Conservation (phyloP, 2,113 vertebrate genomes). For the Rhipidura dahli region DNA sequence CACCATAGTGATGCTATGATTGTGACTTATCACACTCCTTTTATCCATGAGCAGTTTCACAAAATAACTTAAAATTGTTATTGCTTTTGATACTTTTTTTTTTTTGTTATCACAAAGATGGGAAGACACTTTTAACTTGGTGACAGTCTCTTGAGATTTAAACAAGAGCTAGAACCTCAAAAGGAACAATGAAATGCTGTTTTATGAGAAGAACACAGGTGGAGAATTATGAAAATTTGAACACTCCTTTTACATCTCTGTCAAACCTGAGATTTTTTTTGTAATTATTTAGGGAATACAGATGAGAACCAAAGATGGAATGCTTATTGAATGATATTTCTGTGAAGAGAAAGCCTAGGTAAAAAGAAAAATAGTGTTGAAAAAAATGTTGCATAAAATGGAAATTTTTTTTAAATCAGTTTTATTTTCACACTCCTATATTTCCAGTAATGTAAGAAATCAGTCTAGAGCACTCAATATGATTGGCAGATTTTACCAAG, state of each 20-base stretch:
- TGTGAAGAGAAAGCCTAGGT: not conserved
- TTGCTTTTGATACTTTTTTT: not conserved
- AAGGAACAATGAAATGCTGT: not conserved
- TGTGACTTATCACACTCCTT: not conserved
- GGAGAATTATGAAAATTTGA: not conserved
- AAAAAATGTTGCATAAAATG: not conserved
- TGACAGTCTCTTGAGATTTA: not conserved
- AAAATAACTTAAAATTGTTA: not conserved
- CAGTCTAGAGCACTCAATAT: not conserved
- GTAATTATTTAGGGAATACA: not conserved
- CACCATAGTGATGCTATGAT: not conserved
- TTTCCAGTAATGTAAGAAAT: conserved; percentile 45
- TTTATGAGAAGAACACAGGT: not conserved
- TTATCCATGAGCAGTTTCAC: not conserved
- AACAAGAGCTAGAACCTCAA: not conserved
- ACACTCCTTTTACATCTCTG: not conserved
- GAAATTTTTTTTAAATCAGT: not conserved
- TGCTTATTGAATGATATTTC: not conserved
- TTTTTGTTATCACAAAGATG: not conserved
- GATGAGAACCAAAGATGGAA: not conserved
- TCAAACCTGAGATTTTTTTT: not conserved
- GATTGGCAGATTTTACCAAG: not conserved
- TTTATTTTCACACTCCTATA: conserved; percentile 23
- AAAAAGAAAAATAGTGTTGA: not conserved
- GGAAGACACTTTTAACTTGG: not conserved